Evolutionary conservation across 2,888 invertebrate genomes (phyloP).

Genomic region (Poecilobothrus nobilitatus): DNA sequence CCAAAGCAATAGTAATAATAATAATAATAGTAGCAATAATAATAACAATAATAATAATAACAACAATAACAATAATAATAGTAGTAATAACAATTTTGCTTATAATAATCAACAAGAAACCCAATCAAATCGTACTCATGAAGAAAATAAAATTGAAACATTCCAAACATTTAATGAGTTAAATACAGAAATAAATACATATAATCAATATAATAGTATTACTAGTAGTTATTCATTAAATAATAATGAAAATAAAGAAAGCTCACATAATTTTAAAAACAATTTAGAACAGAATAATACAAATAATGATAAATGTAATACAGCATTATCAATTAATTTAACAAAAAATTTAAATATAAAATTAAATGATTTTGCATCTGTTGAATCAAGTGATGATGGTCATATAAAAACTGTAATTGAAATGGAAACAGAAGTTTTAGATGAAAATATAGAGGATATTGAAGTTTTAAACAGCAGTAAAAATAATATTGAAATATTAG

Average conservation of each 20-base stretch:
- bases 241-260: neutral
- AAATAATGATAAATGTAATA: neutral
- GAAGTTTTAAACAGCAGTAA: neutral
- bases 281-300: neutral
- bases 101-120: neutral
- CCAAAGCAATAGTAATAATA: constrained; percentile 10
- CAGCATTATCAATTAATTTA: neutral
- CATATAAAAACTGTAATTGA: neutral
- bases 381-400: neutral
- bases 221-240: neutral
- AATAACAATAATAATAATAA: neutral
- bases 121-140: neutral
- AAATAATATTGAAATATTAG: neutral
- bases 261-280: neutral
- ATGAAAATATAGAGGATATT: constrained; percentile 2
- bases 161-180: neutral
- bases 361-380: neutral
- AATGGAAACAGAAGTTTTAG: neutral
- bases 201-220: constrained; percentile 1
- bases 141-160: neutral
- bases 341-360: neutral
- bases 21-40: neutral
- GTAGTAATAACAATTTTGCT: neutral
- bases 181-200: neutral
- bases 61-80: neutral